Evolutionary conservation across 2,113 vertebrate species (phyloP).

Genomic region (Mus musculus): GRCm39 chr16:29461501-29462000

Average conservation of each 20-base stretch:
- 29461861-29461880: conserved; percentile 25
- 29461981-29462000: conserved; percentile 31
- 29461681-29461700: conserved; percentile 64
- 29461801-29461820: conserved; percentile 29
- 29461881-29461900: neutral
- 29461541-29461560: conserved; percentile 88
- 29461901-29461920: neutral
- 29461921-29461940: conserved; percentile 17
- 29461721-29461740: conserved; percentile 45
- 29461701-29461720: neutral
- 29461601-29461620: conserved; percentile 77
- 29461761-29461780: neutral
- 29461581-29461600: conserved; percentile 72
- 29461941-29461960: conserved; percentile 18
- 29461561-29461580: conserved; percentile 72
- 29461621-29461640: conserved; percentile 50
- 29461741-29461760: conserved; percentile 52
- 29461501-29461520: conserved; percentile 87
- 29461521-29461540: conserved; percentile 83
- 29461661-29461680: conserved; percentile 65
- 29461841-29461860: conserved; percentile 17
- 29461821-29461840: conserved; percentile 24
- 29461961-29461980: neutral
- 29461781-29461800: conserved; percentile 22
- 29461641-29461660: conserved; percentile 64